Evolutionary conservation across 2,888 invertebrate genomes (phyloP).

Genomic region (Hydrotaea cyrtoneurina): DNA sequence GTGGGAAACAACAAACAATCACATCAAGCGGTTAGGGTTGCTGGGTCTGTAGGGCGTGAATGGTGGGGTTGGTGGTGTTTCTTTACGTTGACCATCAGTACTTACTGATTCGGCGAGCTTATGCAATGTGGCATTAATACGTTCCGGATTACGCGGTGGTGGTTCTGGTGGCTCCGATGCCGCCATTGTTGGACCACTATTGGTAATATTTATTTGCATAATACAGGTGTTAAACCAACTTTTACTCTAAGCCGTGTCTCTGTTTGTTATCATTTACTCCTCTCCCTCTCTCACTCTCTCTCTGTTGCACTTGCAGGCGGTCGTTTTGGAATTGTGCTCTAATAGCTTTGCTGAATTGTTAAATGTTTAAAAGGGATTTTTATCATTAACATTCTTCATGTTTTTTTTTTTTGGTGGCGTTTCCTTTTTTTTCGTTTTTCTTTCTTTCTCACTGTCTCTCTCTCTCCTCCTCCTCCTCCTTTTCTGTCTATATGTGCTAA

Average conservation of each 20-base stretch:
- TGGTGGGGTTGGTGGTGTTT: constrained; percentile 50
- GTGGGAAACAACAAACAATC: not conserved
- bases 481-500: not conserved
- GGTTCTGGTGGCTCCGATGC: constrained; percentile 81
- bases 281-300: not conserved
- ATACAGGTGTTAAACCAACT: constrained; percentile 63
- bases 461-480: no score
- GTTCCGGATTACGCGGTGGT: constrained; percentile 81
- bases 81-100: constrained; percentile 66
- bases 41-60: constrained; percentile 22
- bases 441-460: constrained; percentile 12
- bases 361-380: constrained; percentile 49
- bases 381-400: constrained; percentile 48
- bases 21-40: constrained; percentile 24
- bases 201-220: constrained; percentile 81
- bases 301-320: not conserved
- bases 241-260: constrained; percentile 7
- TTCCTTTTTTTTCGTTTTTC: not conserved
- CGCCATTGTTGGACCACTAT: constrained; percentile 80
- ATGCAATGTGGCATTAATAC: constrained; percentile 81
- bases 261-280: not conserved
- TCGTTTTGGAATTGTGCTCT: not conserved
- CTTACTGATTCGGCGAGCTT: constrained; percentile 81
- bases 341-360: constrained; percentile 36
- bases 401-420: not conserved